Evolutionary conservation across 1,140 invertebrate species (phyloP).

Genomic region (Micrasema longulum): DNA sequence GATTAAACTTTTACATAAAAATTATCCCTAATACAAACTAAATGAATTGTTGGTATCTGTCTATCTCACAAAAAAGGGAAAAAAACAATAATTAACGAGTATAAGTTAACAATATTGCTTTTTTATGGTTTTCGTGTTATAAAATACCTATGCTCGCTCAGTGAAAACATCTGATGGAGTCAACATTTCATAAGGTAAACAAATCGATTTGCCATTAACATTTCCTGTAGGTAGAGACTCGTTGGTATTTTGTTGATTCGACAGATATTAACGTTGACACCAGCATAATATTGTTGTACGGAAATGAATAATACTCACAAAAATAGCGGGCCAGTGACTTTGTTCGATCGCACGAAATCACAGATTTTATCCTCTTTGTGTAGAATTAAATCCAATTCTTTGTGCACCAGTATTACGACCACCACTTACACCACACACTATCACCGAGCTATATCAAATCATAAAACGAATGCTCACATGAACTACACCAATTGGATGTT

Average conservation of each 20-base stretch:
- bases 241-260: too few relatives aligned
- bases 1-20: too few relatives aligned
- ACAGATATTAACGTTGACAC: neutral
- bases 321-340: conserved; percentile 18
- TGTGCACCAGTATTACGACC: conserved; percentile 27
- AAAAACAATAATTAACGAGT: neutral
- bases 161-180: conserved; percentile 34
- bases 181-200: conserved; percentile 45
- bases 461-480: conserved; percentile 13
- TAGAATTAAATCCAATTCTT: conserved; percentile 37
- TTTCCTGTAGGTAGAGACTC: neutral
- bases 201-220: conserved; percentile 49
- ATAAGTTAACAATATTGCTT: neutral
- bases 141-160: too few relatives aligned
- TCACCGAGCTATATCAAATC: conserved; percentile 4
- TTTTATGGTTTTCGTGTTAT: too few relatives aligned
- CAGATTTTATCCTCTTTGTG: conserved; percentile 44
- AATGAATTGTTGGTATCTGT: too few relatives aligned
- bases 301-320: conserved; percentile 12
- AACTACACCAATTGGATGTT: neutral
- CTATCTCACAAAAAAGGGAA: too few relatives aligned
- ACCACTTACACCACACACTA: conserved; percentile 28
- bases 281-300: neutral
- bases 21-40: too few relatives aligned
- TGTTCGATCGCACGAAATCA: conserved; percentile 26